A percentile compares a stretch with the other conserved stretches of the same genome.
phyloP scores from a whole-genome alignment of 2,113 vertebrate species.

The Artemisiospiza belli region DNA sequence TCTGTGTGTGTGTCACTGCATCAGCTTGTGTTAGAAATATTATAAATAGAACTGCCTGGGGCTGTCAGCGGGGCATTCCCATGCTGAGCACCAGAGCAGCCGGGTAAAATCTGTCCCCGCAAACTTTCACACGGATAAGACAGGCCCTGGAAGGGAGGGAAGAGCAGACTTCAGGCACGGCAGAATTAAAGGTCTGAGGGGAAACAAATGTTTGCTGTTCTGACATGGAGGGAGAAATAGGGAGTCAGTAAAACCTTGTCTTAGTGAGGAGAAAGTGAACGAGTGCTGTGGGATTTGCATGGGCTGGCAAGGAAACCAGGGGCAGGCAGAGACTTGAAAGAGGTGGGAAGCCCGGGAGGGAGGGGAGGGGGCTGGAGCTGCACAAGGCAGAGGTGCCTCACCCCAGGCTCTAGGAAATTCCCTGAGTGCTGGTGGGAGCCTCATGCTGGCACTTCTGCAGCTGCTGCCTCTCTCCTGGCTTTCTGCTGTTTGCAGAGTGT shows the following conservation, averaged over 20 bases:
- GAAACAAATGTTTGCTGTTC: accelerated
- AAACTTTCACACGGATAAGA: neutral
- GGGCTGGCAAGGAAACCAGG: neutral
- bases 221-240: neutral
- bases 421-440: neutral
- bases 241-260: neutral
- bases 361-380: neutral
- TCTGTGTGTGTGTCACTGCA: neutral
- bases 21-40: neutral
- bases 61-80: neutral
- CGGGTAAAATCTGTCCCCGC: neutral
- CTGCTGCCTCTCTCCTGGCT: neutral
- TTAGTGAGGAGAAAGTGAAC: neutral
- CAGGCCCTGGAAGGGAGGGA: neutral
- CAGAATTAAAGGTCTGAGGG: neutral
- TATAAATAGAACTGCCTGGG: neutral
- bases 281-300: neutral
- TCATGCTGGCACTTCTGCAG: neutral
- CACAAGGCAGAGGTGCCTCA: accelerated
- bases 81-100: neutral
- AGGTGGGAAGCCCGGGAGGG: neutral
- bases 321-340: neutral
- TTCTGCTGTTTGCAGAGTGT: accelerated
- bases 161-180: neutral
- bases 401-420: neutral